Conservation (phyloP, 2,113 vertebrate genomes). For the human (Homo sapiens) region GRCh38 chr13:101711501-101712000, state of each 20-base stretch:
- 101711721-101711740: background rate
- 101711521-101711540: background rate
- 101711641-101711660: background rate
- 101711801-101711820: background rate
- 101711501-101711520: background rate
- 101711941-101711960: background rate
- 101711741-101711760: background rate
- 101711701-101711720: background rate
- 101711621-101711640: background rate
- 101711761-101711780: background rate
- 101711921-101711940: background rate
- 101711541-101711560: background rate
- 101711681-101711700: background rate
- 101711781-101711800: background rate
- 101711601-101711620: background rate
- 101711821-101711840: background rate
- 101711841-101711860: background rate
- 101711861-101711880: background rate
- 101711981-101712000: background rate
- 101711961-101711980: background rate
- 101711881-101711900: background rate
- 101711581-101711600: background rate
- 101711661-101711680: constrained; percentile 20
- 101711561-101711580: background rate
- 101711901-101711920: background rate